These are phyloP conservation scores for Bactericera cockerelli DNA, from an alignment of 1,140 invertebrate genomes.

Conservation along the genomic window DNA sequence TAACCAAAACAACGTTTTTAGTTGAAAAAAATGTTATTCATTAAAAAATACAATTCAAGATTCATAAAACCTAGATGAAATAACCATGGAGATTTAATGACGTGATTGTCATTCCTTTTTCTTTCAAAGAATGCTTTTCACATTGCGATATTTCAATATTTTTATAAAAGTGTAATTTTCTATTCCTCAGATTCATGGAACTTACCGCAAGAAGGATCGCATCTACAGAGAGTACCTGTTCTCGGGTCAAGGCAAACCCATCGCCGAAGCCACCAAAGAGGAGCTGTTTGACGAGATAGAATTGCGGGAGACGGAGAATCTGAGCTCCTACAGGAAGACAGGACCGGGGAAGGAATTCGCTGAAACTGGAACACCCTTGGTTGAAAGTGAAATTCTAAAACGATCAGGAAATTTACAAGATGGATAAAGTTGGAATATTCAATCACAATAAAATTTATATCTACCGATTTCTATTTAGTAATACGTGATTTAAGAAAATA, in stretches of 20 bases:
- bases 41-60: no score
- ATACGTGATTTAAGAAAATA: no score
- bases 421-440: no score
- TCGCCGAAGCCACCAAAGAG: constrained; percentile 30
- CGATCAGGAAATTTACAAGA: not conserved
- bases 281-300: constrained; percentile 33
- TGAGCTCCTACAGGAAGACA: constrained; percentile 29
- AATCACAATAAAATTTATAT: no score
- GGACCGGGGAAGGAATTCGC: not conserved
- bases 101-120: not conserved
- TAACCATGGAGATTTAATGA: no score
- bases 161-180: constrained; percentile 5
- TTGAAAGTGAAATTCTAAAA: not conserved
- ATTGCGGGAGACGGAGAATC: constrained; percentile 36
- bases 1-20: no score
- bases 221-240: constrained; percentile 50
- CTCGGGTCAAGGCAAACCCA: constrained; percentile 37
- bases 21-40: no score
- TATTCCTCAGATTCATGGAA: constrained; percentile 44
- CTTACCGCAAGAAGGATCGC: constrained; percentile 41
- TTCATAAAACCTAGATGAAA: no score
- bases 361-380: not conserved
- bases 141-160: not conserved
- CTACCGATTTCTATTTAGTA: no score
- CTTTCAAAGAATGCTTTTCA: not conserved